A percentile compares a stretch with the other conserved stretches of the same genome.
Evolutionary conservation across 2,113 vertebrate genomes (phyloP).

Genomic region (mouse (Mus musculus)): DNA sequence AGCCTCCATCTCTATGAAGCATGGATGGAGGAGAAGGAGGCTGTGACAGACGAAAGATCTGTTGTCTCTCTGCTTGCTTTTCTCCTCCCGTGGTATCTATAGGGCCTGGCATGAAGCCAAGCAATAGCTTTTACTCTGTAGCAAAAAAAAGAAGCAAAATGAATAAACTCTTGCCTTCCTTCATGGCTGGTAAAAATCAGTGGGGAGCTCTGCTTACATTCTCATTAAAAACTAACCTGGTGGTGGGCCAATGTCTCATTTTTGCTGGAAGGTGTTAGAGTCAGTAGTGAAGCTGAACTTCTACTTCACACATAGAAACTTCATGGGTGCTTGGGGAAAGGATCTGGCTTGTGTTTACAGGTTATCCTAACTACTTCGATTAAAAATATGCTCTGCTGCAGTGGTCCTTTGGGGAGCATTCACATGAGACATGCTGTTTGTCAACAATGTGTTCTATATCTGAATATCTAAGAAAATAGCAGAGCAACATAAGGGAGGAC

Average conservation of each 20-base stretch:
- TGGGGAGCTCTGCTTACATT: not conserved
- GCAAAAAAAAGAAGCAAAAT: constrained; percentile 23
- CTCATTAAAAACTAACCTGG: not conserved
- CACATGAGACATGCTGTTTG: not conserved
- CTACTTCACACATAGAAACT: not conserved
- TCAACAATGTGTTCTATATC: not conserved
- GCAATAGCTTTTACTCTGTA: not conserved
- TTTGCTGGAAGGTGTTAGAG: not conserved
- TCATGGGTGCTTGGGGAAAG: not conserved
- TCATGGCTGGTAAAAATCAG: not conserved
- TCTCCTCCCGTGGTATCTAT: not conserved
- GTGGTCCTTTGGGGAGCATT: not conserved
- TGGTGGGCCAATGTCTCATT: not conserved
- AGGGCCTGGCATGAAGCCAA: not conserved
- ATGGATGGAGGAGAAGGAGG: not conserved
- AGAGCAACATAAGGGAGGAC: not conserved
- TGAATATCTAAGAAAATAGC: not conserved
- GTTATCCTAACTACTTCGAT: not conserved
- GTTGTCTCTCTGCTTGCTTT: not conserved
- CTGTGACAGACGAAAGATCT: not conserved
- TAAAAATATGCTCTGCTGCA: not conserved
- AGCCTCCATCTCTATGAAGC: not conserved
- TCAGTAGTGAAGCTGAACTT: not conserved
- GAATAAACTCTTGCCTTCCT: not conserved
- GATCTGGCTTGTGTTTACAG: not conserved